Percentiles rank a stretch among this genome's conserved stretches.
phyloP scores from a whole-genome alignment of 2,888 invertebrate genomes.

The Heliconius sara region DNA sequence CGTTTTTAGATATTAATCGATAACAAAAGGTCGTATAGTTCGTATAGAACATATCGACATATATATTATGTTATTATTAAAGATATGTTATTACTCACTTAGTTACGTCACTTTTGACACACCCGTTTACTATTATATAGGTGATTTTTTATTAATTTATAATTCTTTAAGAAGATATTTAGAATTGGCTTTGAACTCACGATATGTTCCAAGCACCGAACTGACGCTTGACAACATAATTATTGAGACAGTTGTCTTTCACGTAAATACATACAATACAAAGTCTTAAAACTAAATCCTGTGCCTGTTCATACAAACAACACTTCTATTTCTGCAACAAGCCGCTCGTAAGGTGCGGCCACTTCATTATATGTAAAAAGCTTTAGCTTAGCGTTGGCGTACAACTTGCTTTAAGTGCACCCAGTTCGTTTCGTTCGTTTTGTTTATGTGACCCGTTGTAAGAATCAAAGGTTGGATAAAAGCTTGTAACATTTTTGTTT shows the following conservation, averaged over 20 bases:
- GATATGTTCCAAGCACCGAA: neutral
- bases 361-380: slow-evolving; percentile 20
- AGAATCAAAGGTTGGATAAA: neutral
- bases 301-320: neutral
- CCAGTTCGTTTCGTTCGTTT: neutral
- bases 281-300: neutral
- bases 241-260: too few species aligned
- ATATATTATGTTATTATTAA: neutral
- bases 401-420: slow-evolving; percentile 11
- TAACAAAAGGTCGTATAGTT: neutral
- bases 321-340: slow-evolving; percentile 1
- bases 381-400: slow-evolving; percentile 3
- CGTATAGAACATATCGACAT: neutral
- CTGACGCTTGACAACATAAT: neutral
- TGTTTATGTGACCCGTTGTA: slow-evolving; percentile 13
- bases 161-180: too few species aligned
- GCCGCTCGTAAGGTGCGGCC: slow-evolving; percentile 8
- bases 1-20: neutral
- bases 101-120: too few species aligned
- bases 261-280: neutral
- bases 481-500: neutral
- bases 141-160: too few species aligned
- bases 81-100: too few species aligned
- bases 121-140: too few species aligned
- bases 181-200: neutral